These are phyloP conservation scores for Struthio camelus DNA, from an alignment of 2,113 vertebrate genomes.

Conservation along the genomic window DNA sequence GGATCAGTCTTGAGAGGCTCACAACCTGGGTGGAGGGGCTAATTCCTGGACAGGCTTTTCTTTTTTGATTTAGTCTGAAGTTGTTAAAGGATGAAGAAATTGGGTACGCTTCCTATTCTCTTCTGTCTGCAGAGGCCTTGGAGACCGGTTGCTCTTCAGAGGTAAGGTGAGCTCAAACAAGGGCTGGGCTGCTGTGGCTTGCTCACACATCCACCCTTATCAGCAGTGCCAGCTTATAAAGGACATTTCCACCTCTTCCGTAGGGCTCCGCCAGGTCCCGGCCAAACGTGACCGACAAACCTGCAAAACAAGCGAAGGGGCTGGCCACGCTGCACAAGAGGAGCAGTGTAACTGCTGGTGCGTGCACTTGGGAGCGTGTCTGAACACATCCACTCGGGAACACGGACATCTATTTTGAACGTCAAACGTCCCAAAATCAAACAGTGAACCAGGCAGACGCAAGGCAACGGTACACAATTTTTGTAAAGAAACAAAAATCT, in stretches of 20 bases:
- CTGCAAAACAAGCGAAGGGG: not conserved
- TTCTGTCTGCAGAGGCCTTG: not conserved
- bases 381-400: not conserved
- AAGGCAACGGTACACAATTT: not conserved
- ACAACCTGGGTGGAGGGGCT: not conserved
- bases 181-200: fast-evolving
- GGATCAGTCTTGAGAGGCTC: not conserved
- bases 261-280: not conserved
- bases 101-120: not conserved
- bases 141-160: not conserved
- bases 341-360: not conserved
- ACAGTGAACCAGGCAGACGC: not conserved
- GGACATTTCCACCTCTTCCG: not conserved
- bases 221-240: fast-evolving
- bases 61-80: not conserved
- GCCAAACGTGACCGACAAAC: not conserved
- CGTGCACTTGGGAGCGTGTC: fast-evolving
- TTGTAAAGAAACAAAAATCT: not conserved
- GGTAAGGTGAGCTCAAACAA: fast-evolving
- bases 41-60: not conserved
- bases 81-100: not conserved
- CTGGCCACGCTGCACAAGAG: not conserved
- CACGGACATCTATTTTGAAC: fast-evolving
- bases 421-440: not conserved
- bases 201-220: fast-evolving